A percentile compares a stretch with the other conserved stretches of the same genome.
phyloP scores from a whole-genome alignment of 2,888 invertebrate genomes.

The Drosophila mettleri region DNA sequence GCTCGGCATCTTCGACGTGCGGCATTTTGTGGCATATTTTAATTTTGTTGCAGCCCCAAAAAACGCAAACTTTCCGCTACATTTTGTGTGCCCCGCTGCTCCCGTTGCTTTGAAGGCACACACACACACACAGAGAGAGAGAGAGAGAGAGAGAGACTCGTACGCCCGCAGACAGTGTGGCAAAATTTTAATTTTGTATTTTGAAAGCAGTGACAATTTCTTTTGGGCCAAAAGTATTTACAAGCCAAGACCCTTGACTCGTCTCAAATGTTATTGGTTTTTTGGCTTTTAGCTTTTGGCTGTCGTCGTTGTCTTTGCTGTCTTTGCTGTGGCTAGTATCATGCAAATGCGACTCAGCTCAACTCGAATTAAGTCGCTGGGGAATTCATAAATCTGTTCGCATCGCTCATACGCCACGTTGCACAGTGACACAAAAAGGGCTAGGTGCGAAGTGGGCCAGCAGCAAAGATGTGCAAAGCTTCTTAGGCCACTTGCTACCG shows the following conservation, averaged over 20 bases:
- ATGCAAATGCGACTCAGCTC: conserved; percentile 43
- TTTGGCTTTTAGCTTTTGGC: conserved; percentile 20
- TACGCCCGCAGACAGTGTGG: conserved; percentile 17
- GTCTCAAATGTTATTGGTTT: conserved; percentile 69
- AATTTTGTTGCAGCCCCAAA: conserved; percentile 73
- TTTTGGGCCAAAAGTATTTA: conserved; percentile 66
- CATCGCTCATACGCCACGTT: conserved; percentile 52
- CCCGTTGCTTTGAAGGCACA: conserved; percentile 48
- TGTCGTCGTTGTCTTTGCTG: not conserved
- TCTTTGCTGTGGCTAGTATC: conserved; percentile 61
- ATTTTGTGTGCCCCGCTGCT: conserved; percentile 16
- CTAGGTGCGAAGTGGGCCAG: conserved; percentile 4
- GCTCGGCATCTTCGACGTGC: conserved; percentile 67
- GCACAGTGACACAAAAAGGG: conserved; percentile 9
- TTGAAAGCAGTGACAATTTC: conserved; percentile 73
- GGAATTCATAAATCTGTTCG: conserved; percentile 66
- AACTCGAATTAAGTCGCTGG: conserved; percentile 21
- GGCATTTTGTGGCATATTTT: conserved; percentile 78
- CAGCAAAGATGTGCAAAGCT: conserved; percentile 38
- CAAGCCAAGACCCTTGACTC: conserved; percentile 43
- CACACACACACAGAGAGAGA: conserved; percentile 2
- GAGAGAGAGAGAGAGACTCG: not conserved
- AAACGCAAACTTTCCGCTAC: conserved; percentile 64
- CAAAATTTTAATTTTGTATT: conserved; percentile 72
- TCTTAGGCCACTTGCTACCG: conserved; percentile 39